These are phyloP conservation scores for Montipora capitata DNA, from an alignment of 92 coral and sea anemone species.

Conservation along the genomic window DNA sequence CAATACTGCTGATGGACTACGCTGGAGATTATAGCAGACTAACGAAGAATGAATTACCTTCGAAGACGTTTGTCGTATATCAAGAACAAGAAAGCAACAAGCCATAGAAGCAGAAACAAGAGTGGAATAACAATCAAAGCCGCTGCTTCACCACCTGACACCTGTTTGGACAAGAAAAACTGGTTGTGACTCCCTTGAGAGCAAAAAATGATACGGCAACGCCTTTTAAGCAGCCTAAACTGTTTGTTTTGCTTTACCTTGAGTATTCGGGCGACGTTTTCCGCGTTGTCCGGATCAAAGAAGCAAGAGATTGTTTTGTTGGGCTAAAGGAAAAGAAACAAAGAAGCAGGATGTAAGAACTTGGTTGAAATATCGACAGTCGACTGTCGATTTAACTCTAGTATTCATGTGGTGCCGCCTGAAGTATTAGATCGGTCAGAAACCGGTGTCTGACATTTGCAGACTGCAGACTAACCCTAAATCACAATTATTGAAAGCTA, in stretches of 20 bases:
- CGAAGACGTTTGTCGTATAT: conserved; percentile 86
- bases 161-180: conserved; percentile 56
- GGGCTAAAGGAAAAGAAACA: conserved; percentile 39
- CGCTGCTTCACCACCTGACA: conserved; percentile 73
- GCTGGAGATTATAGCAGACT: neutral
- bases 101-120: conserved; percentile 78
- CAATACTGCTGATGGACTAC: neutral
- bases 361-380: neutral
- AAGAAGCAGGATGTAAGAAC: neutral
- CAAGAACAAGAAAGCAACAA: conserved; percentile 75
- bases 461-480: too few relatives aligned
- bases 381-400: too few relatives aligned
- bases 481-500: too few relatives aligned
- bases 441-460: too few relatives aligned
- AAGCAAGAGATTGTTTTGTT: conserved; percentile 84
- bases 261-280: conserved; percentile 74
- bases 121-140: conserved; percentile 78
- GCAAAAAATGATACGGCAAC: neutral
- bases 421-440: too few relatives aligned
- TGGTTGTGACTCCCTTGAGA: neutral
- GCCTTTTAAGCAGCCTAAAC: neutral
- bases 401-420: too few relatives aligned
- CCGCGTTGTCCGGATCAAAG: conserved; percentile 83
- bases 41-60: conserved; percentile 70
- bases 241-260: conserved; percentile 7